A percentile compares a stretch with the other conserved stretches of the same genome.
Evolutionary conservation across 2,888 invertebrate genomes (phyloP).

Genomic region (Bruchidius siliquastri): DNA sequence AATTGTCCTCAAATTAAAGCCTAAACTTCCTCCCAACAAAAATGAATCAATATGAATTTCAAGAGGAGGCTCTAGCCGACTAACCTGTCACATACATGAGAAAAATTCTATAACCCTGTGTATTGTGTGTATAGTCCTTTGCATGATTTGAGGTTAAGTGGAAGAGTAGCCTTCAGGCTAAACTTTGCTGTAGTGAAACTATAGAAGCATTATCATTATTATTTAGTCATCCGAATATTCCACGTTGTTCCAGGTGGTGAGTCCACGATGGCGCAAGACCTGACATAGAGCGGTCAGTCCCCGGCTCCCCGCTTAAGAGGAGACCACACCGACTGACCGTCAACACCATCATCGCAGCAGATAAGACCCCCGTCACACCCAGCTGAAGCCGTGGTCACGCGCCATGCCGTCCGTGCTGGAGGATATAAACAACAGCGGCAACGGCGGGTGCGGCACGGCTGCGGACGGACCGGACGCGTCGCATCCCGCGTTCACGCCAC

Average conservation of each 20-base stretch:
- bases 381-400: neutral
- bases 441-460: neutral
- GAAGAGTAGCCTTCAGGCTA: too few species aligned
- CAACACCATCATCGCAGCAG: neutral
- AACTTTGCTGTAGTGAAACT: too few species aligned
- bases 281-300: neutral
- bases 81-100: too few species aligned
- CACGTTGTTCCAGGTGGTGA: neutral
- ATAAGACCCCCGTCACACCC: neutral
- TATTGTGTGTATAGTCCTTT: too few species aligned
- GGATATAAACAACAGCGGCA: constrained; percentile 26
- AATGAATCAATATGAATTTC: too few species aligned
- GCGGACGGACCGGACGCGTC: constrained; percentile 45
- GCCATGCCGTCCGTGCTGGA: constrained; percentile 43
- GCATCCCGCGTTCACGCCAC: constrained; percentile 72
- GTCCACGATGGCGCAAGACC: neutral
- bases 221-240: too few species aligned
- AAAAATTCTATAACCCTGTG: too few species aligned
- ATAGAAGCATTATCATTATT: too few species aligned
- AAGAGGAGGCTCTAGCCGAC: too few species aligned
- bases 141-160: too few species aligned
- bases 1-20: too few species aligned
- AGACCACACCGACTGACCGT: neutral
- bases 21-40: too few species aligned
- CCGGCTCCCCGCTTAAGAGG: neutral